These are phyloP conservation scores for Heterochromis multidens DNA, from an alignment of 2,113 vertebrate genomes.

Conservation along the genomic window DNA sequence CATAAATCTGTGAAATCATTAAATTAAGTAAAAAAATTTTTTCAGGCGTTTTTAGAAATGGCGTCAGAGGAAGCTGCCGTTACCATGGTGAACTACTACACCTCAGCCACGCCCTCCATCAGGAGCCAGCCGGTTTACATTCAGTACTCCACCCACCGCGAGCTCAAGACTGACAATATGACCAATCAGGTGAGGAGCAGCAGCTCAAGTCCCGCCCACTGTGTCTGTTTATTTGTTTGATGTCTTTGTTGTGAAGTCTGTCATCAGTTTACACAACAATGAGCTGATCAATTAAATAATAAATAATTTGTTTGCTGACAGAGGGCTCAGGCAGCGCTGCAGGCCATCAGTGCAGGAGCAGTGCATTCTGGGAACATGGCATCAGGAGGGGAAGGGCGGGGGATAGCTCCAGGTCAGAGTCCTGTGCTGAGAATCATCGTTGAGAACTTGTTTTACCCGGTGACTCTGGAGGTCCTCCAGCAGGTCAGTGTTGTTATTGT, in stretches of 20 bases:
- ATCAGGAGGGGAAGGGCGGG: slow-evolving; percentile 23
- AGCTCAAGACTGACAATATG: slow-evolving; percentile 55
- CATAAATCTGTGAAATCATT: not conserved
- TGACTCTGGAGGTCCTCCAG: slow-evolving; percentile 59
- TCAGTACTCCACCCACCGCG: slow-evolving; percentile 58
- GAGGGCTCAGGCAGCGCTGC: slow-evolving; percentile 31
- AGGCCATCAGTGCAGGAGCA: slow-evolving; percentile 31
- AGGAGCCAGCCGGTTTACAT: slow-evolving; percentile 60
- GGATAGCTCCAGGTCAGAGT: slow-evolving; percentile 9
- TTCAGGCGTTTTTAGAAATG: slow-evolving; percentile 56
- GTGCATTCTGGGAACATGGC: slow-evolving; percentile 56
- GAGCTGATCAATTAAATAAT: not conserved
- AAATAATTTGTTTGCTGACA: not conserved
- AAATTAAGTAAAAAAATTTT: not conserved
- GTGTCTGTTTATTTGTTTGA: not conserved
- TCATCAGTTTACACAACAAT: not conserved
- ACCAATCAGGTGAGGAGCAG: slow-evolving; percentile 40
- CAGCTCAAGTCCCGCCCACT: not conserved
- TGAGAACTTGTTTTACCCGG: slow-evolving; percentile 61
- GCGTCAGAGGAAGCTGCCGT: slow-evolving; percentile 46
- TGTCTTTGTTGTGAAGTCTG: not conserved
- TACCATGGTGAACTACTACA: slow-evolving; percentile 62
- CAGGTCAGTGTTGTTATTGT: slow-evolving; percentile 7
- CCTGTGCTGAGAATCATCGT: slow-evolving; percentile 59
- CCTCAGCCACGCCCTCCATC: slow-evolving; percentile 44